Evolutionary conservation across 1,140 invertebrate genomes (phyloP), one percentile per base, ranked within the genome.

Genomic region (Habropoda laboriosa): DNA sequence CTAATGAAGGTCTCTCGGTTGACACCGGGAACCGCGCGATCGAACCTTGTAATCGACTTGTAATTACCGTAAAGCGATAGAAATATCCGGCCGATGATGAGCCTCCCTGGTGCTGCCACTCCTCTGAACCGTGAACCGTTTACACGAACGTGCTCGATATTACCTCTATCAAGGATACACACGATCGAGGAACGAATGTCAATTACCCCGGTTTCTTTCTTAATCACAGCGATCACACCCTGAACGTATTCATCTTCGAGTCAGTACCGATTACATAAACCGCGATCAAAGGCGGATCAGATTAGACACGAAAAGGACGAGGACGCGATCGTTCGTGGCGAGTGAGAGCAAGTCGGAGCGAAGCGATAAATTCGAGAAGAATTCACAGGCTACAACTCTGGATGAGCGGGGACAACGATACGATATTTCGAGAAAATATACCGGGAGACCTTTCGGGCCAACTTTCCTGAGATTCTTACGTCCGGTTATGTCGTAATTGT

Each of bases 21-120:
- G 61, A 68, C 81, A 80, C 80, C 47, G 55, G 72, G 47, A 60
- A 58, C 71, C 58, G 35, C 57, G 49, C 60, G 55, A 55, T 74
- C 49, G 51, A 58, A 73, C 66, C 73, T 83, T 84, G 61, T 76
- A 85, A 89, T 88, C 82, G 84, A 73, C 55, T 64, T n/a, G 68
- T 88, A 87, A 89, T 86, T 86, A 58, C 76, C 66, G 64, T 66
- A 76, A 83, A 83, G 75, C 71, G 76, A 83, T 85, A 68, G 63
- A 83, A 84, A 57, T 51, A 47, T 71, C 58, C 60, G 79, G 63
- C 38, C 30, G 4, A 63, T 16, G 63, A 63, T 49, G 79, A 21
- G 51, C 24, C 38, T 61, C 32, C 42, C 66, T 45, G 47, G 80
- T 83, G 55, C 77, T 24, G 35, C 51, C 55, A 2, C 21, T 27